phyloP scores from a whole-genome alignment of 2,113 vertebrate genomes.

The Conger conger region DNA sequence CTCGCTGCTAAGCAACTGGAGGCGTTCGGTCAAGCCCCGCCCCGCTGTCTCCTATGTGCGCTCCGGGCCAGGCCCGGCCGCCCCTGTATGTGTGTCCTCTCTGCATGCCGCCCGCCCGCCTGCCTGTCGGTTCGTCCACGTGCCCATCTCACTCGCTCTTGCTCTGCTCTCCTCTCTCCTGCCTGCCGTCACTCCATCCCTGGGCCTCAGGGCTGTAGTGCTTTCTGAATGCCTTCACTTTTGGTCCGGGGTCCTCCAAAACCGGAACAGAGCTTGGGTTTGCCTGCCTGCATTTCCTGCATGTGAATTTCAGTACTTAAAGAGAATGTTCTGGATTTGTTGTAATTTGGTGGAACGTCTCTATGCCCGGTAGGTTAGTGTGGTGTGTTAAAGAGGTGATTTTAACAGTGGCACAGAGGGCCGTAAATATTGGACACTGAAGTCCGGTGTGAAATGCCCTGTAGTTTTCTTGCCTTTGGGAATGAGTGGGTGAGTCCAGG shows the following conservation, averaged over 20 bases:
- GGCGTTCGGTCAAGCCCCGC: conserved; percentile 77
- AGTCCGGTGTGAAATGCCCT: not conserved
- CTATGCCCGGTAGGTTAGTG: no score
- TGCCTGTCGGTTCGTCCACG: not conserved
- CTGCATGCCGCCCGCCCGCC: conserved; percentile 44
- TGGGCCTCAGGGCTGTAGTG: not conserved
- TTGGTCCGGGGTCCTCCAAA: not conserved
- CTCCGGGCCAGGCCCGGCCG: conserved; percentile 70
- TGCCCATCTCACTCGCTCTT: not conserved
- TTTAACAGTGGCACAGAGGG: not conserved
- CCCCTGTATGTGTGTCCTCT: conserved; percentile 77
- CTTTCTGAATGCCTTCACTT: not conserved
- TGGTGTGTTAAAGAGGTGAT: not conserved
- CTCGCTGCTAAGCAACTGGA: conserved; percentile 89
- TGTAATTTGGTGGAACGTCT: not conserved
- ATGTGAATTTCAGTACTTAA: not conserved
- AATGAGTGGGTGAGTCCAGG: not conserved
- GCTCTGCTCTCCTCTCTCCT: not conserved
- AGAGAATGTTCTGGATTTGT: not conserved
- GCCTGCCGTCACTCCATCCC: not conserved
- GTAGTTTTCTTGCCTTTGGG: not conserved
- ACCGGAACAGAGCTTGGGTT: not conserved
- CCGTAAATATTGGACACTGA: not conserved
- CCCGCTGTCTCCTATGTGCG: conserved; percentile 84
- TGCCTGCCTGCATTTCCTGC: not conserved